A percentile compares a stretch with the other conserved stretches of the same genome.
These are phyloP conservation scores for Aphis craccivora DNA, from an alignment of 1,140 invertebrate genomes.

Conservation along the genomic window DNA sequence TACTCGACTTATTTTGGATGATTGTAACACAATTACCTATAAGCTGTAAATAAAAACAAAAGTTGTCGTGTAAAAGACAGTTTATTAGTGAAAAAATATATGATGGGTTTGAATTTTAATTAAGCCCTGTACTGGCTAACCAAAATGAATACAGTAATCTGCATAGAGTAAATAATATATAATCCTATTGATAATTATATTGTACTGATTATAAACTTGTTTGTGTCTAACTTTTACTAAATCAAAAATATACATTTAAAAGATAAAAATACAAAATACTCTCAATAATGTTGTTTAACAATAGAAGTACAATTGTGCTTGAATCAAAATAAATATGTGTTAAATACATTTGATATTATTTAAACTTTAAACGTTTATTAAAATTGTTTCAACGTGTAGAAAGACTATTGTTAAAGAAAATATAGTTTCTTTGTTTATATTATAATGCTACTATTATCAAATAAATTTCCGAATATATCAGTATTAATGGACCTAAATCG, in stretches of 20 bases:
- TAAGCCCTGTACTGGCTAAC: background rate
- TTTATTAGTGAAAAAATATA: background rate
- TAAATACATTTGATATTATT: background rate
- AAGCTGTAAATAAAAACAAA: background rate
- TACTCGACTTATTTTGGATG: background rate
- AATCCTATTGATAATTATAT: background rate
- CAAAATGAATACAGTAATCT: background rate
- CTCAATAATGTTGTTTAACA: background rate
- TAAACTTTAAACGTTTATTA: background rate
- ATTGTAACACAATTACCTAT: background rate
- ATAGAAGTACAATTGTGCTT: background rate
- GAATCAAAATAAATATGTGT: background rate
- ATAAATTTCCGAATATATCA: constrained; percentile 28
- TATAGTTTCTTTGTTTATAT: constrained; percentile 27
- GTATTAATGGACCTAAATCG: constrained; percentile 19
- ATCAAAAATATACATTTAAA: background rate
- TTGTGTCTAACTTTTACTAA: too few relatives aligned
- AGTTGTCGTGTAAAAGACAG: background rate
- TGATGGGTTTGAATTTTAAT: background rate
- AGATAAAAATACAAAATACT: background rate
- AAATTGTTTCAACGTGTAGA: constrained; percentile 13
- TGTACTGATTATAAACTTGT: too few relatives aligned
- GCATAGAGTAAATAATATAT: too few relatives aligned
- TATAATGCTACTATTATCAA: background rate
- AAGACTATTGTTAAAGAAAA: background rate